Evolutionary conservation across 2,797 vertebrate genomes (phyloP).

Genomic region (Phataginus tetradactyla): DNA sequence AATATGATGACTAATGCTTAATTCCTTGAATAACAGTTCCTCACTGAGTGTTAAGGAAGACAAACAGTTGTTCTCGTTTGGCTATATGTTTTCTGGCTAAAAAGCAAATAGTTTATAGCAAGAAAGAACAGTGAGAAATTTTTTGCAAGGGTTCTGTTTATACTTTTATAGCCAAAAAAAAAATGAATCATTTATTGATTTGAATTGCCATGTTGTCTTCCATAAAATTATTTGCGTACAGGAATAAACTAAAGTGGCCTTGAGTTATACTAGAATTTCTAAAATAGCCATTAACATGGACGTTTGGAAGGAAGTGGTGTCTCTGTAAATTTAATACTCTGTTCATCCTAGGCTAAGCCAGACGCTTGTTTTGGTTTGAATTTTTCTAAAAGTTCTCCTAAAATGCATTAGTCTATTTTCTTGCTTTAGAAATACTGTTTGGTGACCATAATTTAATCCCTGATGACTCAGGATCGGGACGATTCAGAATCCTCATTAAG

Average conservation of each 20-base stretch:
- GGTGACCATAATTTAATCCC: conserved; percentile 57
- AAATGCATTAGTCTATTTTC: conserved; percentile 36
- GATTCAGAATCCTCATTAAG: conserved; percentile 62
- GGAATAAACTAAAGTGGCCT: conserved; percentile 58
- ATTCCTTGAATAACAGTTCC: conserved; percentile 26
- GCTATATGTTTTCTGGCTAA: conserved; percentile 47
- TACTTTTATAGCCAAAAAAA: conserved; percentile 40
- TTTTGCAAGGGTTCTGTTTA: conserved; percentile 52
- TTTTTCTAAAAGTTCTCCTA: conserved; percentile 25
- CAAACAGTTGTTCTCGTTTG: conserved; percentile 9
- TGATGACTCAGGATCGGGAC: conserved; percentile 65
- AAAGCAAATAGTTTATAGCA: conserved; percentile 58
- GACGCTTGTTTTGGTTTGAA: conserved; percentile 23
- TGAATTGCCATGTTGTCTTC: neutral
- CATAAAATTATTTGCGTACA: conserved; percentile 43
- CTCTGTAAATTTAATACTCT: neutral
- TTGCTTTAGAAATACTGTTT: conserved; percentile 55
- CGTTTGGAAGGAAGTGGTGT: neutral
- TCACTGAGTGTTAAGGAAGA: neutral
- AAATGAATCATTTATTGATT: conserved; percentile 47
- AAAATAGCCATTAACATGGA: neutral
- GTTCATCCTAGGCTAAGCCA: neutral
- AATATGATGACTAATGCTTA: conserved; percentile 54
- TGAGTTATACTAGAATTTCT: conserved; percentile 37
- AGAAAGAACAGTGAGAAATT: conserved; percentile 10